Evolutionary conservation across 2,888 invertebrate species (phyloP).

Genomic region (Gnatocerus cornutus): DNA sequence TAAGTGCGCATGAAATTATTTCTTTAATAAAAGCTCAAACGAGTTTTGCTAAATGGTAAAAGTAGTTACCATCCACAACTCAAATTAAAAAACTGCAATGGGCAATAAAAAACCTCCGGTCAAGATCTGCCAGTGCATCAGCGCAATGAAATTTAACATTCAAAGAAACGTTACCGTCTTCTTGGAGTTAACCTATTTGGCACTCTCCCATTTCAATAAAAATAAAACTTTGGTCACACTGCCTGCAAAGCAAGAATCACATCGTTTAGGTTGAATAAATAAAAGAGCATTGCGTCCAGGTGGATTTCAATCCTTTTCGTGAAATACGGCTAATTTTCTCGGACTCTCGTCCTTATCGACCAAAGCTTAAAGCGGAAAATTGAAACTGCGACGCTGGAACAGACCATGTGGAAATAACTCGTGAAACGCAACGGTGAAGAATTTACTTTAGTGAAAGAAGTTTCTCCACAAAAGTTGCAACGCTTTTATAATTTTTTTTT

Average conservation of each 20-base stretch:
- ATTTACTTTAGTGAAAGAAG: conserved; percentile 48
- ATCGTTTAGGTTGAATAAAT: conserved; percentile 42
- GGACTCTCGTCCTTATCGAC: conserved; percentile 41
- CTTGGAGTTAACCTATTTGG: conserved; percentile 2
- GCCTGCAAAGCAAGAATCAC: conserved; percentile 36
- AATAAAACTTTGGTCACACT: neutral
- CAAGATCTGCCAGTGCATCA: too few species aligned
- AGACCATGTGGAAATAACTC: conserved; percentile 49
- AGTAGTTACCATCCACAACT: too few species aligned
- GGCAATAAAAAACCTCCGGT: too few species aligned
- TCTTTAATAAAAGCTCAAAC: too few species aligned
- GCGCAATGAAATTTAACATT: too few species aligned
- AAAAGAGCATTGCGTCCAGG: conserved; percentile 48
- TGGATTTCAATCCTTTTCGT: conserved; percentile 49
- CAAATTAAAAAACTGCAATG: too few species aligned
- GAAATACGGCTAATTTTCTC: conserved; percentile 41
- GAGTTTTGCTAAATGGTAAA: too few species aligned
- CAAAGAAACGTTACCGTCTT: too few species aligned
- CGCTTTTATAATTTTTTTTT: conserved; percentile 33
- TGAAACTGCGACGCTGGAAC: conserved; percentile 40
- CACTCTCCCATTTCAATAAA: conserved; percentile 2
- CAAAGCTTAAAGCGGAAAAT: conserved; percentile 45
- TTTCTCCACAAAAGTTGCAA: conserved; percentile 34
- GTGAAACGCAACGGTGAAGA: conserved; percentile 48
- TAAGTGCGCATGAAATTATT: too few species aligned